Evolutionary conservation across 2,113 vertebrate species (phyloP).

Genomic region (Nyctibius bracteatus): DNA sequence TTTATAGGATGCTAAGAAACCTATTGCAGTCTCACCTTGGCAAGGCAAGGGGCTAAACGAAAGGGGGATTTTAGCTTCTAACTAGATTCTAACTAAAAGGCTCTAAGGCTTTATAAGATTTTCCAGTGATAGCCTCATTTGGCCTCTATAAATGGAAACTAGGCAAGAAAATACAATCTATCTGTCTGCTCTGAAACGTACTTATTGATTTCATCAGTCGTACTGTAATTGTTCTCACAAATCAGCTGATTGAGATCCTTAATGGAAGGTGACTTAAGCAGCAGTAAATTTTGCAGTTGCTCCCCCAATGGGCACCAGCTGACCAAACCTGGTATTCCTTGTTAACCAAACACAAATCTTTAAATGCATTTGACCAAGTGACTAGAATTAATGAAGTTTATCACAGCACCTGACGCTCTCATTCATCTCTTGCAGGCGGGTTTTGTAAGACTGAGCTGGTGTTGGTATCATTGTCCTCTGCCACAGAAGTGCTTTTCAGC

Average conservation of each 20-base stretch:
- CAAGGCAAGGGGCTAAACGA: not conserved
- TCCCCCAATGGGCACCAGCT: not conserved
- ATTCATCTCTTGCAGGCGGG: not conserved
- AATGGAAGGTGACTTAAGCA: constrained; percentile 1
- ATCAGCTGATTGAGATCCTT: constrained; percentile 21
- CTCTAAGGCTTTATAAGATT: constrained; percentile 5
- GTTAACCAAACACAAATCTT: not conserved
- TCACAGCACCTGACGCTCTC: not conserved
- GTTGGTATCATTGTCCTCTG: not conserved
- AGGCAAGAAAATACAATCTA: not conserved
- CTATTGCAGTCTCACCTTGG: fast-evolving
- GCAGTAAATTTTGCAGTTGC: not conserved
- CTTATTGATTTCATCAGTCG: constrained; percentile 2
- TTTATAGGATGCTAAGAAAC: not conserved
- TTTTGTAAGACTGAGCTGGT: not conserved
- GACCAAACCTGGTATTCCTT: not conserved
- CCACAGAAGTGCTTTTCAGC: not conserved
- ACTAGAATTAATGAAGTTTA: not conserved
- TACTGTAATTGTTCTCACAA: not conserved
- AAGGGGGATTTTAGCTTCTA: not conserved
- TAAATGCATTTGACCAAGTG: not conserved
- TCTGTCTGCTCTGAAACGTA: not conserved
- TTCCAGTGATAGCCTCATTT: not conserved
- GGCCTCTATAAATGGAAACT: constrained; percentile 1
- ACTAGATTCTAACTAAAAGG: not conserved